Percentiles rank a stretch among this genome's conserved stretches.
Evolutionary conservation across 2,797 vertebrate genomes (phyloP).

Genomic region (Manis crassicaudata): DNA sequence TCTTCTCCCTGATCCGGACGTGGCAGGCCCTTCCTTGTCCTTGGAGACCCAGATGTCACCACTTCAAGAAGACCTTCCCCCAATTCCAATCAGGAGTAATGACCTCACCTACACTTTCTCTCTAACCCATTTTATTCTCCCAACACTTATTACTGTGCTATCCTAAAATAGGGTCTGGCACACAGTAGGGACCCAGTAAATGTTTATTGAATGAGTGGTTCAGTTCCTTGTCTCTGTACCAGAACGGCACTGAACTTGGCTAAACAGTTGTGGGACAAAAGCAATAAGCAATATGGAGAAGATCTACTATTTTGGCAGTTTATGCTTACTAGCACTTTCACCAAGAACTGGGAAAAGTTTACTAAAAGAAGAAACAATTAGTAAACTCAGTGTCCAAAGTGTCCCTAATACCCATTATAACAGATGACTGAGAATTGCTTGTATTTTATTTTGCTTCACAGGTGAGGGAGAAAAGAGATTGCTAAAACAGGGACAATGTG

Average conservation of each 20-base stretch:
- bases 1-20: not conserved
- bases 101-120: not conserved
- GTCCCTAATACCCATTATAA: not conserved
- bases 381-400: not conserved
- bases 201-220: not conserved
- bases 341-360: not conserved
- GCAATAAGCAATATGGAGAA: not conserved
- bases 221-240: not conserved
- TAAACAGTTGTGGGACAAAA: not conserved
- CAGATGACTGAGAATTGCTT: slow-evolving; percentile 31
- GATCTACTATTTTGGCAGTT: not conserved
- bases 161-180: not conserved
- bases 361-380: not conserved
- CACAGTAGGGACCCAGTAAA: not conserved
- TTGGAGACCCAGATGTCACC: not conserved
- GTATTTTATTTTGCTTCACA: slow-evolving; percentile 38
- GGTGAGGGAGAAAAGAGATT: slow-evolving; percentile 9
- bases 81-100: not conserved
- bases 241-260: not conserved
- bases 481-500: slow-evolving; percentile 58
- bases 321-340: not conserved
- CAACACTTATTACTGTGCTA: not conserved
- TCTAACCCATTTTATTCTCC: not conserved
- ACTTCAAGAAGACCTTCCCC: not conserved
- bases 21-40: not conserved